These are phyloP conservation scores for human (Homo sapiens) DNA, from an alignment of 2,113 vertebrate species.

Conservation along the genomic window GRCh38 chr4:160335001-160335500, in stretches of 20 bases:
- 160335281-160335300: background rate
- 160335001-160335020: too few species aligned
- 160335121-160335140: background rate
- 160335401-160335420: background rate
- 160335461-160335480: too few species aligned
- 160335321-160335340: background rate
- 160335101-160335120: background rate
- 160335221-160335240: fast-evolving
- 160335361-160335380: background rate
- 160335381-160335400: background rate
- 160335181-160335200: background rate
- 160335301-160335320: background rate
- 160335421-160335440: too few species aligned
- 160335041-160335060: background rate
- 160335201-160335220: background rate
- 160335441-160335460: background rate
- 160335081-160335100: background rate
- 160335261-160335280: background rate
- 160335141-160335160: background rate
- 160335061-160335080: background rate
- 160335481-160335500: too few species aligned
- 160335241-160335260: background rate
- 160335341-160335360: background rate
- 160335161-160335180: background rate
- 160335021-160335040: too few species aligned